A percentile compares a stretch with the other conserved stretches of the same genome.
Evolutionary conservation across 2,888 invertebrate genomes (phyloP).

Genomic region (Silvanus unidentatus): DNA sequence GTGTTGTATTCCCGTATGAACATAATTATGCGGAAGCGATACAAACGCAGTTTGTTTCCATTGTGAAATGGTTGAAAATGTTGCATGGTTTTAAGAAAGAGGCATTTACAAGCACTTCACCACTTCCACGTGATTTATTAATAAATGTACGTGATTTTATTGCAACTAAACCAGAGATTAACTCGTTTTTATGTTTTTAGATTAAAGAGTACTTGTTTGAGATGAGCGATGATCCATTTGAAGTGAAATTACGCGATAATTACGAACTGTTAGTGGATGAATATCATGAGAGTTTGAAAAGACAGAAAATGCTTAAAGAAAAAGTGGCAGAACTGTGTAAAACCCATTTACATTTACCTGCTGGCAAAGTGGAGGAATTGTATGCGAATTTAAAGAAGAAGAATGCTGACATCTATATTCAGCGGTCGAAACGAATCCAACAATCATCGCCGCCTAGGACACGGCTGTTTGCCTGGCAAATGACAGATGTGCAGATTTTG

Average conservation of each 20-base stretch:
- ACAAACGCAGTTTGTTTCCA: conserved; percentile 82
- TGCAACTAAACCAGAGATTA: neutral
- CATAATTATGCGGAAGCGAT: conserved; percentile 84
- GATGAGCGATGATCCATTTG: conserved; percentile 97
- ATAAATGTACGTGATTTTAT: conserved; percentile 61
- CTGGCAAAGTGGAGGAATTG: conserved; percentile 82
- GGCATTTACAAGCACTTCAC: conserved; percentile 62
- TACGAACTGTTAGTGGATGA: conserved; percentile 94
- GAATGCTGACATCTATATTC: conserved; percentile 94
- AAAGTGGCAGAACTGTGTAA: conserved; percentile 78
- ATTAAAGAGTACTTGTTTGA: conserved; percentile 84
- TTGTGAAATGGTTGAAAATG: conserved; percentile 90
- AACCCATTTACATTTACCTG: conserved; percentile 75
- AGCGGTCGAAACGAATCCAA: conserved; percentile 68
- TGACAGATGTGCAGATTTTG: conserved; percentile 64
- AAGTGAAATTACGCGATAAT: conserved; percentile 91
- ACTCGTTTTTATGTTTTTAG: conserved; percentile 44
- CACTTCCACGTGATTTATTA: conserved; percentile 81
- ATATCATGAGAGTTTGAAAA: conserved; percentile 85
- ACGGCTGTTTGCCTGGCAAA: conserved; percentile 80
- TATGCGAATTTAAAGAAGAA: conserved; percentile 81
- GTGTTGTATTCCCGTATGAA: conserved; percentile 77
- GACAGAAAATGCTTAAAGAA: conserved; percentile 81
- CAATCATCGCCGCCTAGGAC: conserved; percentile 60
- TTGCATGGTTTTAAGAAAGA: conserved; percentile 68